These are phyloP conservation scores for Xiphorhynchus erythropygius DNA, from an alignment of 2,797 vertebrate species.

Conservation along the genomic window DNA sequence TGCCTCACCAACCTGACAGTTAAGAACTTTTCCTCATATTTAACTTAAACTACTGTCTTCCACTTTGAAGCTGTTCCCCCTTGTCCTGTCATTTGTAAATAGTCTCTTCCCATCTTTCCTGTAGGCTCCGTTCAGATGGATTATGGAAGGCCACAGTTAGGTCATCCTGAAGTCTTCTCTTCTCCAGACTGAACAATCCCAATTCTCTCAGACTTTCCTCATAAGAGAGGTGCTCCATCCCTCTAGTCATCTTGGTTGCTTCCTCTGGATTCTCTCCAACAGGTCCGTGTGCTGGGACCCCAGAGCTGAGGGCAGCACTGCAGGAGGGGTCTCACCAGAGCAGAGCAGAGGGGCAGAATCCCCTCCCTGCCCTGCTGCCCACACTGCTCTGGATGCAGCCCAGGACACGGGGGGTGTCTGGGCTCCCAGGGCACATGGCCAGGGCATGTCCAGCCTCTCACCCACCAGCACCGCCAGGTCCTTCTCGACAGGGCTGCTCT, in stretches of 20 bases:
- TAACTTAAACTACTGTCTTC: background rate
- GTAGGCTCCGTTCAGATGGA: background rate
- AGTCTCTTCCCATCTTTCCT: background rate
- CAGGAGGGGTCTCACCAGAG: background rate
- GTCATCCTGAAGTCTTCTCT: background rate
- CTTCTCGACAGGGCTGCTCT: background rate
- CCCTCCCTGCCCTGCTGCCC: background rate
- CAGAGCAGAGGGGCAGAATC: background rate
- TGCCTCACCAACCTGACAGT: background rate
- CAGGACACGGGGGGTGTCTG: background rate
- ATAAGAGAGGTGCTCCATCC: background rate
- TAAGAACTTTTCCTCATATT: background rate
- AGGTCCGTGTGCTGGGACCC: background rate
- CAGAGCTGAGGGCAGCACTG: background rate
- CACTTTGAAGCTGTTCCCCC: background rate
- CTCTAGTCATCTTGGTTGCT: background rate
- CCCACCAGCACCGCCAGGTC: background rate
- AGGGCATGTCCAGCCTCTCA: background rate
- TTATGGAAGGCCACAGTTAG: background rate
- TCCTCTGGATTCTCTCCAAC: background rate
- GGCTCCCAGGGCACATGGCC: background rate
- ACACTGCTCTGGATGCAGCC: background rate
- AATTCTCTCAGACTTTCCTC: background rate
- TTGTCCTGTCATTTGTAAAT: background rate
- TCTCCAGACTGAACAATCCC: too few species aligned